Base-by-base conservation (phyloP, 2,797 vertebrate species). In the Sebastes iracundus region DNA sequence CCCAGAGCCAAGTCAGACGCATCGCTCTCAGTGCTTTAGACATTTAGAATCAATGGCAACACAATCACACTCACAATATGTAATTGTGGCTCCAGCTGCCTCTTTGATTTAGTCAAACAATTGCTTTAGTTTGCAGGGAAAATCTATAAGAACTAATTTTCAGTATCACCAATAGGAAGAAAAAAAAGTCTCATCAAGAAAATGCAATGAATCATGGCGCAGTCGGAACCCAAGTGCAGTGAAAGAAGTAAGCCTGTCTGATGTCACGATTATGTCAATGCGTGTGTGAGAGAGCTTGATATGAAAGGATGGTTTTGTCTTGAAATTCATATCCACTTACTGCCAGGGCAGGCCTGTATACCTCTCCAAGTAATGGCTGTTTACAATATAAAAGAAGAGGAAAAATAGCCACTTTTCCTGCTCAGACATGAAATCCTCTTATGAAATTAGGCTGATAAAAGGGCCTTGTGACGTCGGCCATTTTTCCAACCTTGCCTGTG, bases 401-500 rank as follows among this genome's bases (percentile, higher is more conserved):
- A 93, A 94, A 94, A 94, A 93, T 92, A 89, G 90, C 93, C 90
- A 91, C 90, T 93, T 94, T 87, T 90, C 87, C 67, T 85, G 89
- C 90, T 90, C 90, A 89, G 92, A 95, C 92, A 91, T 90, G 85
- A 91, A 95, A 92, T 92, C 91, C 93, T 93, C 92, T 92, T 91
- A 93, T 93, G 92, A 94, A 92, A 95, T 92, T 94, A 95, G 91
- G 91, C 92, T 91, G 94, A 95, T 94, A 95, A 94, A 94, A 95
- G 89, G 91, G 90, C 93, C 92, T 94, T 92, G 94, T 92, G 93
- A 91, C 87, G 91, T 91, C 78, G 90, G 87, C 92, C 92, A 94
- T 96, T 95, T 94, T 94, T 94, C 93, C 93, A 96, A 95, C 94
- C 91, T 95, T 95, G 94, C 93, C 90, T 86, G 87, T 94, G 92